Percentiles rank a stretch among this genome's conserved stretches.
Evolutionary conservation across 1,140 invertebrate genomes (phyloP).

Genomic region (Leptoteleia sp.): DNA sequence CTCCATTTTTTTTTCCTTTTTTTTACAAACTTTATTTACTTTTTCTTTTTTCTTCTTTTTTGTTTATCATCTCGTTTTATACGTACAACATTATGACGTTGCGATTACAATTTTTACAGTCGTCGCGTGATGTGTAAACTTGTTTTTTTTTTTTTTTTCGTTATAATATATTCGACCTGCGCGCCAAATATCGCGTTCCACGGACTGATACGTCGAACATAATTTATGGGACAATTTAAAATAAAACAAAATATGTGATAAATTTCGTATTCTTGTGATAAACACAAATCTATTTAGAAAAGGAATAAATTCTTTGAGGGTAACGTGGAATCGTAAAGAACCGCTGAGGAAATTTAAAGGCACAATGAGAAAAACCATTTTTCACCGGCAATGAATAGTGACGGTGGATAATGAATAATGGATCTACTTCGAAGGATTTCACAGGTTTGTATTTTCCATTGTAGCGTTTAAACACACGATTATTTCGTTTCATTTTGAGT

Average conservation of each 20-base stretch:
- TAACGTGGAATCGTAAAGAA: constrained; percentile 20
- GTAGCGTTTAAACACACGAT: constrained; percentile 20
- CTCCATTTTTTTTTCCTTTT: too few relatives aligned
- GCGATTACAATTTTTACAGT: too few relatives aligned
- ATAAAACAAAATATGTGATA: too few relatives aligned
- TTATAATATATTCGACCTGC: too few relatives aligned
- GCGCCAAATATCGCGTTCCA: too few relatives aligned
- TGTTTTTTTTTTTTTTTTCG: too few relatives aligned
- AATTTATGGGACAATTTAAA: constrained; percentile 19
- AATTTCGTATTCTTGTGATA: neutral
- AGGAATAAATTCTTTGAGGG: constrained; percentile 4
- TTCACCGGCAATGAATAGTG: constrained; percentile 38
- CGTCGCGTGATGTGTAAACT: too few relatives aligned
- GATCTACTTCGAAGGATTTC: constrained; percentile 36
- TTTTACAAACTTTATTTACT: too few relatives aligned
- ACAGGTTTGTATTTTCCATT: constrained; percentile 44
- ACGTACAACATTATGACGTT: neutral
- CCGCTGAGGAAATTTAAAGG: constrained; percentile 21
- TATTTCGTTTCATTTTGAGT: constrained; percentile 21
- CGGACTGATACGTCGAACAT: constrained; percentile 18
- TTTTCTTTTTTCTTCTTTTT: too few relatives aligned
- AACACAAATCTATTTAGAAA: constrained; percentile 29
- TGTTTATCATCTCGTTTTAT: neutral
- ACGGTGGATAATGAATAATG: constrained; percentile 46
- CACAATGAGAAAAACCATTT: constrained; percentile 50